Base-by-base conservation (phyloP, 2,888 invertebrate genomes). In the Tenthredo distinguenda region DNA sequence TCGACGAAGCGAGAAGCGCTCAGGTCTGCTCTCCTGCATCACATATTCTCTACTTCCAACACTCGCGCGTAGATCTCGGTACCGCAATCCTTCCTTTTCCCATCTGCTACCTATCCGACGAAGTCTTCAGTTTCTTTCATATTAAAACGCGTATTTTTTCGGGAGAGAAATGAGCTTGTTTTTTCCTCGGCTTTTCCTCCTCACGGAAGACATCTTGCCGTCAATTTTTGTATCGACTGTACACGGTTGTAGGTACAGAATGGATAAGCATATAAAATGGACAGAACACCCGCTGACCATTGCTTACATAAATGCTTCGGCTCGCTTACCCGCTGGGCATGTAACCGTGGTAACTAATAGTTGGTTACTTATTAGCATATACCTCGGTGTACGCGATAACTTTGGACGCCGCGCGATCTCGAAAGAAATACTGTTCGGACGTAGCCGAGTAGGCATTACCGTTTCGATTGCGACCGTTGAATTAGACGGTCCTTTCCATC, bases 291-390 rank as follows among this genome's bases (percentile, higher is more conserved):
- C 83, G 83, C 83, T 83, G 83, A 83, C 47, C 43, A 58, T 31
- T 83, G 83, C 83, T 68, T 83, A 83, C 83, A 83, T 68, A 71
- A 83, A 83, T 83, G 68, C 47, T 34, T 83, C 85, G 58, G 62
- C 68, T 43, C 34, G 76, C 85, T 40, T 71, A 72, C 85, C 62
- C 79, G 74, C 86, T 84, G 76, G 86, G 84, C 72, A 50, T 65
- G 85, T 84, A 86, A 84, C 86, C 86, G 74, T 87, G 87, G 87
- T 87, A 87, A 86, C 84, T 79, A 77, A 85, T 85, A 84, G 85
- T 87, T 87, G 85, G 86, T 87, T 87, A 85, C 87, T 85, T 87
- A 87, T 91, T 91, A 88, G 90, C 90, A 90, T 90, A 90, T 91
- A 89, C 90, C 84, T 65, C 86, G 81, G 86, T 85, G 26, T 62